A percentile compares a stretch with the other conserved stretches of the same genome.
These are phyloP conservation scores for Prietella phreatophila DNA, from an alignment of 2,113 vertebrate species.

Conservation along the genomic window DNA sequence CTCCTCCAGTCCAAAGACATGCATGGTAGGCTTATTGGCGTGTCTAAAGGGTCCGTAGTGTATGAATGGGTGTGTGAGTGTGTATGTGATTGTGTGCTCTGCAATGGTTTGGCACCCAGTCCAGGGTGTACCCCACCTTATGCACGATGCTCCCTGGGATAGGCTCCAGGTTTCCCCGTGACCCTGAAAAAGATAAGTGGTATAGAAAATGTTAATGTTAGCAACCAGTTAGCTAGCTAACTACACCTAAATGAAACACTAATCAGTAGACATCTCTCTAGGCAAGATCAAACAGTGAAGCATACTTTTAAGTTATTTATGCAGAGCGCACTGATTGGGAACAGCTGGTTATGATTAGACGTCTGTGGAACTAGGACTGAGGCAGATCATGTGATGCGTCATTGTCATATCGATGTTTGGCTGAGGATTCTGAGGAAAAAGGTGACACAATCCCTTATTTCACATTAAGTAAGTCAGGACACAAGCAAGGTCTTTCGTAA, in stretches of 20 bases:
- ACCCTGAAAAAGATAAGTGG: too few species aligned
- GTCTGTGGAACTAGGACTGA: not conserved
- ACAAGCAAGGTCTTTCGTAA: too few species aligned
- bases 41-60: too few species aligned
- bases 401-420: not conserved
- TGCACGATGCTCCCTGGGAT: too few species aligned
- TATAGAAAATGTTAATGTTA: not conserved
- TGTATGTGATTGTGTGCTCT: too few species aligned
- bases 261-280: not conserved
- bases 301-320: not conserved
- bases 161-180: too few species aligned
- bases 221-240: not conserved
- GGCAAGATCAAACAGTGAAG: not conserved
- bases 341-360: not conserved
- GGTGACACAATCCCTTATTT: not conserved
- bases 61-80: too few species aligned
- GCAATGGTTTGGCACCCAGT: too few species aligned
- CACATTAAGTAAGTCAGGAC: not conserved
- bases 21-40: too few species aligned
- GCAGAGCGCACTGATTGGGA: not conserved
- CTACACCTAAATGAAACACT: not conserved
- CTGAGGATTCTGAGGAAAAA: not conserved
- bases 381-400: not conserved
- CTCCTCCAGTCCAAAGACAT: too few species aligned
- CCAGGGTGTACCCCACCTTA: too few species aligned